Base-by-base conservation (phyloP, 2,113 vertebrate species). In the Tychaedon coryphoeus region DNA sequence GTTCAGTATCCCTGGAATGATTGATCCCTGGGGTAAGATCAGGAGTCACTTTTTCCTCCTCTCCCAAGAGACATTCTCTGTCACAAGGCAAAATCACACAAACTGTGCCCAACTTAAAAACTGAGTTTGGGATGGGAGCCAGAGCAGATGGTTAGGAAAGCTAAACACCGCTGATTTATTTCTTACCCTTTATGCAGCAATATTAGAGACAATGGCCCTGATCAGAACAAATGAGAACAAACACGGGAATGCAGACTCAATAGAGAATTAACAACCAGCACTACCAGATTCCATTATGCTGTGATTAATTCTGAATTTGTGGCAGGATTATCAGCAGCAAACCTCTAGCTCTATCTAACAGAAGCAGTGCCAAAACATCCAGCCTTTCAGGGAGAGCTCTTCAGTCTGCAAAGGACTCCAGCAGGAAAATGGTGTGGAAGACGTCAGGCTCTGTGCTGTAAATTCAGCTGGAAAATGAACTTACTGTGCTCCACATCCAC, bases 121-220 rank as follows among this genome's bases (percentile, higher is more conserved):
- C 86, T 96, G 97, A 95, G 94, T 98, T 98, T 97, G 97, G 97
- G 98, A 97, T 48, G 71, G 45, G 67, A 97, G 97, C 98, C 97
- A 98, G 97, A 96, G 87, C 98, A 98, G 98, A 98, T 98, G 98
- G 98, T 96, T 98, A 96, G 97, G 92, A 97, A 96, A 98, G 97
- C 97, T 98, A 98, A 98, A 97, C 97, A 97, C 97, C 94, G 50
- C 96, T 98, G 98, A 98, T 98, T 98, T 98, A 98, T 98, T 97
- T 98, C 97, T 96, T 98, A 98, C 96, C 97, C 97, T 97, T 98
- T 97, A 93, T 87, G 64, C 98, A 97, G 95, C 97, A 97, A 96
- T 97, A 97, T 97, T 97, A 97, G 97, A 98, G 98, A 98, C 97
- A 97, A 98, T 95, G 97, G 97, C 95, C 97, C 97, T 98, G 97